Evolutionary conservation across 2,113 vertebrate genomes (phyloP), one percentile per base, ranked within the genome.

Genomic region (Thamnaconus septentrionalis): DNA sequence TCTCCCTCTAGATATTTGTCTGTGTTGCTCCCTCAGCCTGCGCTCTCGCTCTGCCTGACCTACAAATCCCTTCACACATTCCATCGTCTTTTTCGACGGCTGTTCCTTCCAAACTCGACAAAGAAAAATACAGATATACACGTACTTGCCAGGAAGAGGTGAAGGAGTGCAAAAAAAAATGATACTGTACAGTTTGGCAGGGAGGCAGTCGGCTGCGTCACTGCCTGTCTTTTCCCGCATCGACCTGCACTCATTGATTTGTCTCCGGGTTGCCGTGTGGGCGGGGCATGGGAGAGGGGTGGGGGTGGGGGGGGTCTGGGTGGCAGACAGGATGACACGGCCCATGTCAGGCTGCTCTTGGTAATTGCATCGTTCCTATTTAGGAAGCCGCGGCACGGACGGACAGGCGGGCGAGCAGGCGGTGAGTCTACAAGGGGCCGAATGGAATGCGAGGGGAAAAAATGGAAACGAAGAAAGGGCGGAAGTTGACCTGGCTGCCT

Each of bases 351-450:
- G 65, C 70, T 50, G 77, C 54, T 79, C 67, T 60, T 65, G 62
- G 79, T 82, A 81, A 84, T 85, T 82, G 73, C 67, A 64, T 65
- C 8, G 4, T 77, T 77, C 72, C 75, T 75, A 64, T 80, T 81
- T 71, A 45, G 63, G 64, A 64, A 10, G 47, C 18, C 18, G 18
- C 18, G 18, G 18, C 18, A 1, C 18, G 18, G 18, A 31, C 18
- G 18, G 18, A 31, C 18, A 2, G 18, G 18, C 18, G 18, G 18
- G 18, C 2, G 18, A 31, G 2, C 18, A 31, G 18, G 18, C 18
- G 18, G 18, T 31, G 18, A 31, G 18, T 31, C 18, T 31, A 1
- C 18, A 2, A 31, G 18, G 18, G 18, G 2, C 18, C 18, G 18
- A 31, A 31, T 31, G 18, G 18, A 31, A 31, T 31, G 18, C 18